Base-by-base conservation (phyloP, 2,113 vertebrate genomes). In the Acanthochromis polyacanthus region DNA sequence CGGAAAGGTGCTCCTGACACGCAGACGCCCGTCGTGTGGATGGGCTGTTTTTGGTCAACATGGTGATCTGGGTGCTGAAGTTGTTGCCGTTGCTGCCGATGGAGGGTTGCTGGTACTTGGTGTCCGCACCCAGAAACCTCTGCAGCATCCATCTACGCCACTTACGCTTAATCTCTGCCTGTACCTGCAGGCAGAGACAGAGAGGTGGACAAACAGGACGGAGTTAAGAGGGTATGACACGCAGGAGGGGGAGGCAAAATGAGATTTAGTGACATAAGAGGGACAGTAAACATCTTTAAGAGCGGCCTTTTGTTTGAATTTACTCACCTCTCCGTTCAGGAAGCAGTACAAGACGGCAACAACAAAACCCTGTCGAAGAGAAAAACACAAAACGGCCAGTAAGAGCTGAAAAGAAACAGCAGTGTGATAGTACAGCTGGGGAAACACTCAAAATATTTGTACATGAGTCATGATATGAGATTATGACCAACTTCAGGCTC, bases 341-440 rank as follows among this genome's bases (percentile, higher is more conserved):
- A 99, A 99, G 90, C 98, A 99, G 93, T 99, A 99, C 71, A 99
- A 95, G 63, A 99, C 95, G 5, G 97, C 96, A 25, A 99, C 98
- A 59, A 97, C 96, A 84, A 99, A 99, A 43, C 98, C 98, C 98
- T 99, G 76, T 74, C 90, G 36, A 57, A 78, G 51, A 77, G 17
- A 88, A 23, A 83, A 48, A 36, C 69, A 45, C 57, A 17, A 68
- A 81, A 30, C 1, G 5, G 16, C 25, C 3, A 60, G 7, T 25
- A 45, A 70, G 32, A 58, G 28, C 38, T 59, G 78, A 74, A 78
- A 84, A 66, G 19, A 25, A 69, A 73, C 45, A 64, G 10, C 51
- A 72, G 17, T 25, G 16, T 38, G 59, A 65, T 61, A 81, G 57
- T 23, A 14, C 83, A 86, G 73, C 84, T 81, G 79, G 75, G 52